Conservation (phyloP, 2,797 vertebrate genomes). For the Coluber constrictor region DNA sequence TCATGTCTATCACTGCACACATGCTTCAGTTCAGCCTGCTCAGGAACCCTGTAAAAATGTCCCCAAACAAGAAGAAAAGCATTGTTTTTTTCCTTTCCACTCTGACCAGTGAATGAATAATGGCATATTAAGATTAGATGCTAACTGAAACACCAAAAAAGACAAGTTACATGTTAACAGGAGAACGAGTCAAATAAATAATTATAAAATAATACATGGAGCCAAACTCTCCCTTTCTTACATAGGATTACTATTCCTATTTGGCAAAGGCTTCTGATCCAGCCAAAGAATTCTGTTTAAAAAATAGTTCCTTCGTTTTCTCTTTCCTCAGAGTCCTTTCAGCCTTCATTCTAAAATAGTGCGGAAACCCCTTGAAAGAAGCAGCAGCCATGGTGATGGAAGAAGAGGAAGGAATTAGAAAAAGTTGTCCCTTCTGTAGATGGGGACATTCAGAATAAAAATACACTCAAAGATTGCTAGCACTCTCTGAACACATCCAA, state of each 20-base stretch:
- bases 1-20: conserved; percentile 77
- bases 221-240: not conserved
- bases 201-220: not conserved
- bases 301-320: not conserved
- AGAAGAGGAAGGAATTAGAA: not conserved
- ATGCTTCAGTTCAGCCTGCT: conserved; percentile 80
- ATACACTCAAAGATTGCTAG: not conserved
- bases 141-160: not conserved
- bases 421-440: not conserved
- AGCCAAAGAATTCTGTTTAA: not conserved
- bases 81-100: conserved; percentile 1
- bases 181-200: not conserved
- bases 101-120: conserved; percentile 16
- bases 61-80: conserved; percentile 15
- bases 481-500: not conserved
- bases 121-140: not conserved
- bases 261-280: not conserved
- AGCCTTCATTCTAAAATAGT: not conserved
- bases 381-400: not conserved
- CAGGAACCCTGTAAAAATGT: conserved; percentile 73
- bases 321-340: not conserved
- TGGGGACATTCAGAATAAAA: not conserved
- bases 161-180: not conserved
- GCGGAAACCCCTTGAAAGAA: not conserved
- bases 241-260: not conserved